Evolutionary conservation across 2,888 invertebrate species (phyloP).

Genomic region (Caradrina kadenii): DNA sequence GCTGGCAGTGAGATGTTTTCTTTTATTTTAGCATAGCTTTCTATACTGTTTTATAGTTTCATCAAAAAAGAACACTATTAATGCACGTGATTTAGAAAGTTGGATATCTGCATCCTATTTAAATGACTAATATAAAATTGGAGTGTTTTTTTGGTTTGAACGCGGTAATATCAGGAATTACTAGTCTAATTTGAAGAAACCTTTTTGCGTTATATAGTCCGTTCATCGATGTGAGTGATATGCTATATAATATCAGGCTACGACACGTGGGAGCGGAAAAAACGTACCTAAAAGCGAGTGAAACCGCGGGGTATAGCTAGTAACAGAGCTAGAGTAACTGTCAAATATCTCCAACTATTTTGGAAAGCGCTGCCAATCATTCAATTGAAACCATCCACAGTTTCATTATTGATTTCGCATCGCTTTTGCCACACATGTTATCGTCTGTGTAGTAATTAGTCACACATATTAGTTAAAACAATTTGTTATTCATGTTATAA

Average conservation of each 20-base stretch:
- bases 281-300: too few species aligned
- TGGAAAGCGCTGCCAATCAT: constrained; percentile 48
- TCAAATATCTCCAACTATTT: constrained; percentile 11
- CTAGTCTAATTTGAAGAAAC: too few species aligned
- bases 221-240: too few species aligned
- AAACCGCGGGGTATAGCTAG: too few species aligned
- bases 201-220: too few species aligned
- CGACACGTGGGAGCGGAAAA: too few species aligned
- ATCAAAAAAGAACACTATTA: neutral
- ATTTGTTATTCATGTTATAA: constrained; percentile 14
- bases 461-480: constrained; percentile 26
- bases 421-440: constrained; percentile 15
- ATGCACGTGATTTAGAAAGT: constrained; percentile 7
- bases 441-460: constrained; percentile 30
- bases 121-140: too few species aligned
- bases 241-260: too few species aligned
- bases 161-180: too few species aligned
- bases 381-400: constrained; percentile 18
- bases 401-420: constrained; percentile 34
- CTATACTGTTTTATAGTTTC: neutral
- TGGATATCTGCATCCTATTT: neutral
- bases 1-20: neutral
- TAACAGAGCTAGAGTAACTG: constrained; percentile 4
- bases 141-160: too few species aligned
- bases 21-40: too few species aligned